Conservation (phyloP, 1,140 invertebrate species). For the Penaeus indicus region DNA sequence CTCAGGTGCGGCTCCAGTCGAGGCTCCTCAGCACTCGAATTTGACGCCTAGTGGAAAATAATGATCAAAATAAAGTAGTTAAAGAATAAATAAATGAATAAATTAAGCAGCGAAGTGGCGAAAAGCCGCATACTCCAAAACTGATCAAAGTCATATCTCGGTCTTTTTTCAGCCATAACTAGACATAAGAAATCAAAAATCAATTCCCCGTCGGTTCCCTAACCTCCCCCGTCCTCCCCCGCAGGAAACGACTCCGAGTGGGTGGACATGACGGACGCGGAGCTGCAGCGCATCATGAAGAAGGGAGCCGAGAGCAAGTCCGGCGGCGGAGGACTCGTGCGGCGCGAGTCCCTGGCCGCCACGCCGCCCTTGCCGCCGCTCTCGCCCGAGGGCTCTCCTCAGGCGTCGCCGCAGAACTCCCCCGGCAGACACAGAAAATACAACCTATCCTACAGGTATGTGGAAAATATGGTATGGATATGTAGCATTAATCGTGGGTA, state of each 20-base stretch:
- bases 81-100: no score
- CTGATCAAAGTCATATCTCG: no score
- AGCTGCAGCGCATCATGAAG: slow-evolving; percentile 82
- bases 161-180: no score
- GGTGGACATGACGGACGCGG: slow-evolving; percentile 86
- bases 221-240: background rate
- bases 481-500: background rate
- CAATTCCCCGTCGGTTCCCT: no score
- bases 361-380: slow-evolving; percentile 83
- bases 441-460: slow-evolving; percentile 66
- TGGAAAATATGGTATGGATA: background rate
- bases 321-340: slow-evolving; percentile 36
- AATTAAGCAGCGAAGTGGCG: no score
- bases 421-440: slow-evolving; percentile 65
- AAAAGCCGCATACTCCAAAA: no score
- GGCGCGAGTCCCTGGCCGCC: slow-evolving; percentile 61
- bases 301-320: slow-evolving; percentile 67
- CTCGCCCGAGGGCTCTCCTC: slow-evolving; percentile 76
- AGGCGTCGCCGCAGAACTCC: slow-evolving; percentile 61
- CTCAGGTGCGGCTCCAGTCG: slow-evolving; percentile 37
- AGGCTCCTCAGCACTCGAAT: no score
- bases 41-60: background rate
- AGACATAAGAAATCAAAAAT: no score
- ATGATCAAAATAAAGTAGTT: no score
- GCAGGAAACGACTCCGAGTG: slow-evolving; percentile 81